Base-by-base conservation (phyloP, 2,888 invertebrate genomes). In the Parascotia fuliginaria region DNA sequence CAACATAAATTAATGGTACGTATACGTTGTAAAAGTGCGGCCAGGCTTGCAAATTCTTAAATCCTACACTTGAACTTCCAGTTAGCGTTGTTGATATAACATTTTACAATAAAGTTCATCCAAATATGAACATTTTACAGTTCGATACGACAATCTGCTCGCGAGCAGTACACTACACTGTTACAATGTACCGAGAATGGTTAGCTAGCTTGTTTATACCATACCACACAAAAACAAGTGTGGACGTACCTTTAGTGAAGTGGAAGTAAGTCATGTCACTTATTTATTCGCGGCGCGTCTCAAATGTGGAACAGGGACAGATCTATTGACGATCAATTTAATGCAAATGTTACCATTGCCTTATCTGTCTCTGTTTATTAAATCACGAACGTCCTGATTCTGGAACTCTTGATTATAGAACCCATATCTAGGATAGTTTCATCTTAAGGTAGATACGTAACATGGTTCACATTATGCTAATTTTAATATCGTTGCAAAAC, bases 251-350 rank as follows among this genome's bases (percentile, higher is more conserved):
- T 24, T 24, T 6, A 24, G 32, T 55, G 50, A 54, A 46, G 48
- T 44, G 51, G 59, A 57, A 59, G 60, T 55, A 56, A 60, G 60
- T 62, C 63, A 73, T 71, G 72, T 77, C 66, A 61, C 65, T 72
- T 70, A 72, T 75, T 64, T 65, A 72, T 73, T 73, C 70, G 67
- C 65, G 68, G 67, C 66, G 61, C 63, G 64, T 73, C 65, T 74
- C 64, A 58, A 72, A 79, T 74, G 73, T 77, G 59, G 79, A 83
- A 81, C 80, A 75, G 76, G 85, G 80, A 75, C 81, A 75, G 69
- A 80, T 83, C 80, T 77, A 82, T 82, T 81, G 83, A 81, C 73
- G 79, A 72, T 62, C 79, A 84, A 85, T 87, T 85, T 82, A 77
- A 83, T 83, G 77, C 75, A 77, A 83, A 81, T 79, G 68, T 55